These are phyloP conservation scores for Lepidostoma basale DNA, from an alignment of 1,140 invertebrate genomes.

Conservation along the genomic window DNA sequence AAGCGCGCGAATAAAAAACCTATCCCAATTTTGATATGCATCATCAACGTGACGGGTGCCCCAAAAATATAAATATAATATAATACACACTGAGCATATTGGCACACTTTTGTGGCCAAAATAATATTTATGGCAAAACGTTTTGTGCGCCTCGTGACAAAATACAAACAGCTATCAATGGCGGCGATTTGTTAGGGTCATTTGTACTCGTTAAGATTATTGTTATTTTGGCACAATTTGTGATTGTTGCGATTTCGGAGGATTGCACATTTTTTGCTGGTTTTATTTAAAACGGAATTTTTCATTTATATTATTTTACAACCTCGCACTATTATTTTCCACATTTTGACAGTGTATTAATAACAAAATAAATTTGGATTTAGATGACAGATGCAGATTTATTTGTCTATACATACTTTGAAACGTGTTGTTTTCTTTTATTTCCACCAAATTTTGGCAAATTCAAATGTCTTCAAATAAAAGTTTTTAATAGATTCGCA, in stretches of 20 bases:
- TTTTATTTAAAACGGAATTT: no score
- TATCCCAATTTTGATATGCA: slow-evolving; percentile 38
- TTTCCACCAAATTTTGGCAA: no score
- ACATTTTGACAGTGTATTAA: no score
- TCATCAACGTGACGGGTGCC: slow-evolving; percentile 42
- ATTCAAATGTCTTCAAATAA: no score
- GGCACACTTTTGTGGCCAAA: slow-evolving; percentile 33
- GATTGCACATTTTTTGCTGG: no score
- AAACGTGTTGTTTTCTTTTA: no score
- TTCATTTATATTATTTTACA: no score
- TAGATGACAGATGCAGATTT: no score
- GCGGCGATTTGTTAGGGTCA: slow-evolving; percentile 34
- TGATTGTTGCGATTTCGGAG: not conserved
- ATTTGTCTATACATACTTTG: no score
- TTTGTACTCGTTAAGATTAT: slow-evolving; percentile 41
- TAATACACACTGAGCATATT: not conserved
- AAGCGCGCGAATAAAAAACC: slow-evolving; percentile 12
- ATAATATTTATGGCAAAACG: slow-evolving; percentile 39
- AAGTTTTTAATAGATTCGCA: no score
- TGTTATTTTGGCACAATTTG: slow-evolving; percentile 20
- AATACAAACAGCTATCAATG: slow-evolving; percentile 25
- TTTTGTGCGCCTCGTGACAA: slow-evolving; percentile 13
- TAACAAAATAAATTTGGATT: no score
- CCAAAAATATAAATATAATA: slow-evolving; percentile 31
- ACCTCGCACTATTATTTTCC: no score